Conservation (phyloP, 2,113 vertebrate genomes). For the Pao palembangensis region DNA sequence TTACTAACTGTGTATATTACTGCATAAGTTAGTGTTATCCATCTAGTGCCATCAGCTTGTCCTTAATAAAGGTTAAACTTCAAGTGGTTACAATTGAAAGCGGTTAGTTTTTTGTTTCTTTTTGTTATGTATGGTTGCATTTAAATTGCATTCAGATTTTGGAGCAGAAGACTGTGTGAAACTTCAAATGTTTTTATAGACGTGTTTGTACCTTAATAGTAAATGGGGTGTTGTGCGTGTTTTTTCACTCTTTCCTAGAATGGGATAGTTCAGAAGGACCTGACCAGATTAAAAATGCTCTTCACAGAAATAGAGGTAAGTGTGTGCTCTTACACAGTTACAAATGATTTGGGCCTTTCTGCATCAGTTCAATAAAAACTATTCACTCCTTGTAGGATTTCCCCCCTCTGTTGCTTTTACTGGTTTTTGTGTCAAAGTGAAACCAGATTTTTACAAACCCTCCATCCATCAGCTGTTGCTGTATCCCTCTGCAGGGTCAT, state of each 20-base stretch:
- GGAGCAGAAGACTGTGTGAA: background rate
- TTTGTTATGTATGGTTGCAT: too few species aligned
- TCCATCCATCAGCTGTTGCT: too few species aligned
- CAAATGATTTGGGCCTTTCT: background rate
- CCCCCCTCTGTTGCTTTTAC: too few species aligned
- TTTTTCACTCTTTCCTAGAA: conserved; percentile 75
- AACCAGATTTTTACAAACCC: too few species aligned
- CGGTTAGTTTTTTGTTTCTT: too few species aligned
- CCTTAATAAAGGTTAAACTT: too few species aligned
- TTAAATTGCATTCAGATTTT: background rate
- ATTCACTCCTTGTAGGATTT: too few species aligned
- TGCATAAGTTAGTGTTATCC: background rate
- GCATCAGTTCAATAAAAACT: too few species aligned
- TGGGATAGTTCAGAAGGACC: conserved; percentile 95
- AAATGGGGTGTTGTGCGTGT: background rate
- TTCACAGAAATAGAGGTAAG: conserved; percentile 94
- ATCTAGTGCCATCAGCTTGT: too few species aligned
- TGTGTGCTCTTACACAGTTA: background rate
- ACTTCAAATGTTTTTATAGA: background rate
- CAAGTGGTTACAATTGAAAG: too few species aligned
- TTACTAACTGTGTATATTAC: background rate
- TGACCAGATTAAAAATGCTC: conserved; percentile 92
- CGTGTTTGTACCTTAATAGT: background rate
- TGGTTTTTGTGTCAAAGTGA: too few species aligned
- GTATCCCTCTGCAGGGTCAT: too few species aligned